Evolutionary conservation across 2,113 vertebrate species (phyloP).

Genomic region (Ovis aries): ARS-UI_Ramb_v3.0 NC_056059.1:98787001-98787500

Average conservation of each 20-base stretch:
- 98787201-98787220: neutral
- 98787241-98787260: neutral
- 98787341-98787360: neutral
- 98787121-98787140: neutral
- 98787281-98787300: neutral
- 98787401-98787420: neutral
- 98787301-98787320: constrained; percentile 1
- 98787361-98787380: neutral
- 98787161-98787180: neutral
- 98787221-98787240: neutral
- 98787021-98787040: neutral
- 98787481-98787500: constrained; percentile 94
- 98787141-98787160: neutral
- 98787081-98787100: neutral
- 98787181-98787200: neutral
- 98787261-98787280: neutral
- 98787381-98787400: neutral
- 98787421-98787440: neutral
- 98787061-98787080: neutral
- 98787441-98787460: constrained; percentile 95
- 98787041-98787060: neutral
- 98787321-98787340: neutral
- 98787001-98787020: neutral
- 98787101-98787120: neutral
- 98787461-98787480: constrained; percentile 89